Evolutionary conservation across 2,797 vertebrate species (phyloP).

Genomic region (Synanceia verrucosa): DNA sequence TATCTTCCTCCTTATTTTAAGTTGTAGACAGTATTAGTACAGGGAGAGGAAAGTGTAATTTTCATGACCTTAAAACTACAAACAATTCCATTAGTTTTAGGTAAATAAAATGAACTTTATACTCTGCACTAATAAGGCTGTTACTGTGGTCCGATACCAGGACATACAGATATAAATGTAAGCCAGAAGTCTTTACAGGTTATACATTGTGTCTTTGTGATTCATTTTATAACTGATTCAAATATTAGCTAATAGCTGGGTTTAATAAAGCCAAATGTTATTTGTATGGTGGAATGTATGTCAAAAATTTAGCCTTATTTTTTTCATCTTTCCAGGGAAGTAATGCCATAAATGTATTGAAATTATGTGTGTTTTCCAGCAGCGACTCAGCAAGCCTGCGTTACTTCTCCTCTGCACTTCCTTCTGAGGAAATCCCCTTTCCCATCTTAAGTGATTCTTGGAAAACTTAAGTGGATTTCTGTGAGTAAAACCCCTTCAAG

Average conservation of each 20-base stretch:
- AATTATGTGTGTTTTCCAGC: constrained; percentile 1
- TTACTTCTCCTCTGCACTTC: constrained; percentile 20
- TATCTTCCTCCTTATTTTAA: background rate
- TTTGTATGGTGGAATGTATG: background rate
- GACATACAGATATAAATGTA: background rate
- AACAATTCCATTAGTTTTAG: background rate
- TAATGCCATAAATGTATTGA: background rate
- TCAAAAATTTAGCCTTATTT: background rate
- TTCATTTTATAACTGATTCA: background rate
- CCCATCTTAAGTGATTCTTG: constrained; percentile 5
- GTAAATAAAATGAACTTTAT: background rate
- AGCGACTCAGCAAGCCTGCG: background rate
- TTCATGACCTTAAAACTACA: background rate
- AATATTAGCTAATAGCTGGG: background rate
- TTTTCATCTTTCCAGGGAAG: background rate
- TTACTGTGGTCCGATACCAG: background rate
- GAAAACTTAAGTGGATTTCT: constrained; percentile 35
- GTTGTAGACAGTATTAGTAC: background rate
- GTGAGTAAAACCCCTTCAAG: background rate
- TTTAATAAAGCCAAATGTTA: background rate
- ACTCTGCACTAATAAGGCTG: background rate
- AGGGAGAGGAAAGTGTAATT: background rate
- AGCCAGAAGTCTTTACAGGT: background rate
- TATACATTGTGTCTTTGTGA: background rate
- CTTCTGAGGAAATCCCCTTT: constrained; percentile 21